phyloP scores from a whole-genome alignment of 2,888 invertebrate species.

The Cosmorhoe ocellata region DNA sequence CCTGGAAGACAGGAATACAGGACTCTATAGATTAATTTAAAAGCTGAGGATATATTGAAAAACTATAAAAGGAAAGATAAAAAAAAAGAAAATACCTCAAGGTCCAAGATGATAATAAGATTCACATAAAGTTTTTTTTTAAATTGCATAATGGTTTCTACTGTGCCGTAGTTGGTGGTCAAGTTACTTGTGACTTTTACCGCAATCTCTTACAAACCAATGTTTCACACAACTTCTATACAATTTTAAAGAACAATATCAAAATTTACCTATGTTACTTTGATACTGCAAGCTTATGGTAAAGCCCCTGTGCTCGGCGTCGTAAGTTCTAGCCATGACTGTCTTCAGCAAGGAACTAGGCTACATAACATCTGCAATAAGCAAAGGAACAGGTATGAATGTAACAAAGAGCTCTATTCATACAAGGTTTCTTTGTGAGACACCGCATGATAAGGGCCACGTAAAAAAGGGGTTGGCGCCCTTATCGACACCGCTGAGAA shows the following conservation, averaged over 20 bases:
- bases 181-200: too few relatives aligned
- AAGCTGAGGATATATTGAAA: background rate
- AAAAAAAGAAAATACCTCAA: too few relatives aligned
- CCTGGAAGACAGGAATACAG: constrained; percentile 24
- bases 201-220: too few relatives aligned
- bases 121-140: too few relatives aligned
- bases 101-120: too few relatives aligned
- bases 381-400: constrained; percentile 35
- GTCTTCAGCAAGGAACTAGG: background rate
- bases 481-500: constrained; percentile 31
- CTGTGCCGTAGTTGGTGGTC: too few relatives aligned
- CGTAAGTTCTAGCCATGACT: constrained; percentile 9
- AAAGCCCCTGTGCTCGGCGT: constrained; percentile 2
- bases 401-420: constrained; percentile 39
- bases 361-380: constrained; percentile 3
- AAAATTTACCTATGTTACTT: too few relatives aligned
- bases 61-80: background rate
- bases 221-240: too few relatives aligned
- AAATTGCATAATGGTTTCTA: too few relatives aligned
- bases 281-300: too few relatives aligned
- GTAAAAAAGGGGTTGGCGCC: constrained; percentile 42
- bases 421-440: constrained; percentile 38
- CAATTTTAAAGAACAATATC: too few relatives aligned
- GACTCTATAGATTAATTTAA: constrained; percentile 10
- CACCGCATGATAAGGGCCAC: constrained; percentile 24